A percentile compares a stretch with the other conserved stretches of the same genome.
Evolutionary conservation across 2,797 vertebrate genomes (phyloP).

Genomic region (Pangasius macronema): DNA sequence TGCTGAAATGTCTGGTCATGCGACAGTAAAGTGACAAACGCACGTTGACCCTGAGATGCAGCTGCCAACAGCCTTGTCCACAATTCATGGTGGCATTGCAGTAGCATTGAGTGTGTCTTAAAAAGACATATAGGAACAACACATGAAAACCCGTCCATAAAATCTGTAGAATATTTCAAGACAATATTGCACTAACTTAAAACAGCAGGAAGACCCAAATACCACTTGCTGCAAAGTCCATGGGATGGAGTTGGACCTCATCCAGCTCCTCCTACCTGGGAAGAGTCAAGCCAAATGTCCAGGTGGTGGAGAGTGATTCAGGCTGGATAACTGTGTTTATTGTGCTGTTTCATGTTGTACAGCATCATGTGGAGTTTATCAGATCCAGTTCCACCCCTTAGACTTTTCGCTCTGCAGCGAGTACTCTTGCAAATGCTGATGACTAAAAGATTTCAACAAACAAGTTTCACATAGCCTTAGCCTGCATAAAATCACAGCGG

Average conservation of each 20-base stretch:
- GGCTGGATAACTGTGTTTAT: not conserved
- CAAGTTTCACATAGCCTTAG: not conserved
- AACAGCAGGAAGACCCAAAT: not conserved
- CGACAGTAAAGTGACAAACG: constrained; percentile 11
- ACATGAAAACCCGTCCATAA: too few species aligned
- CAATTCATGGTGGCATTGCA: not conserved
- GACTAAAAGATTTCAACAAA: not conserved
- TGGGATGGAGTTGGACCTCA: not conserved
- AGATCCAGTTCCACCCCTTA: not conserved
- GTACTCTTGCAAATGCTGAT: not conserved
- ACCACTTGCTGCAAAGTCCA: not conserved
- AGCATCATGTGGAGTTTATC: not conserved
- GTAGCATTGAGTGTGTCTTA: not conserved
- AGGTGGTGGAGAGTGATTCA: not conserved
- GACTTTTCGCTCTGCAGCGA: not conserved
- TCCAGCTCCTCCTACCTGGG: not conserved
- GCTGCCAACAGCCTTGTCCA: not conserved
- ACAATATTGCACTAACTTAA: not conserved
- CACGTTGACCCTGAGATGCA: not conserved
- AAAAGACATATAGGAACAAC: not conserved
- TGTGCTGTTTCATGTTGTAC: not conserved
- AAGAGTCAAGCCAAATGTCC: not conserved
- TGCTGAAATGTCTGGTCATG: constrained; percentile 13
- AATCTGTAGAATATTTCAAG: not conserved
- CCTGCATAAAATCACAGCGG: constrained; percentile 2